These are phyloP conservation scores for Lasaia peninsularis DNA, from an alignment of 1,140 invertebrate species.

Conservation along the genomic window DNA sequence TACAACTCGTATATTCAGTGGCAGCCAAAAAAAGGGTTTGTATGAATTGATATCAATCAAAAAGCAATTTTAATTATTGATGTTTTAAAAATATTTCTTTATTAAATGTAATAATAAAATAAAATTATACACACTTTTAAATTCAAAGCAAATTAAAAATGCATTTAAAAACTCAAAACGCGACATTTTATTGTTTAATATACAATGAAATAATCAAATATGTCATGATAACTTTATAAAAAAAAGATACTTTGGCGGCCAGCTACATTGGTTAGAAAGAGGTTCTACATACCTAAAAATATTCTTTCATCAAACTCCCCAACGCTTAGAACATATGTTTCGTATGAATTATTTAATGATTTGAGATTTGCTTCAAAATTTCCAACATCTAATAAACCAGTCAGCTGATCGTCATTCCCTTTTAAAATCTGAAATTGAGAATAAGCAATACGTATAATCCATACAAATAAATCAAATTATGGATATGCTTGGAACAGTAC, in stretches of 20 bases:
- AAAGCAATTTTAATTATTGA: too few species aligned
- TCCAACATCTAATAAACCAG: conserved; percentile 83
- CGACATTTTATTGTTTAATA: conserved; percentile 32
- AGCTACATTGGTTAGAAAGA: conserved; percentile 12
- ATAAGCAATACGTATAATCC: too few species aligned
- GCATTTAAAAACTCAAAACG: conserved; percentile 35
- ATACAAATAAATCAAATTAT: too few species aligned
- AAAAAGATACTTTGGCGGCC: neutral
- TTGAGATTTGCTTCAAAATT: conserved; percentile 90
- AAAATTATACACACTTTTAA: conserved; percentile 28
- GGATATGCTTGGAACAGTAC: too few species aligned
- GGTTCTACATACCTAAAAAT: conserved; percentile 89
- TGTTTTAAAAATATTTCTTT: too few species aligned
- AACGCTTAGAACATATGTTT: conserved; percentile 92
- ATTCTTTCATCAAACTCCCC: conserved; percentile 98
- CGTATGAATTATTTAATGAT: conserved; percentile 92
- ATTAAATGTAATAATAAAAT: conserved; percentile 18
- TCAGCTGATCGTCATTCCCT: conserved; percentile 81
- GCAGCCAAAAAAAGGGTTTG: neutral
- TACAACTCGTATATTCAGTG: neutral
- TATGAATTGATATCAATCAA: too few species aligned
- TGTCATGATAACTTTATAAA: neutral
- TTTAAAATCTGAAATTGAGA: conserved; percentile 79
- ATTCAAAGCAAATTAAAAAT: conserved; percentile 38
- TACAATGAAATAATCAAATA: conserved; percentile 11